These are phyloP conservation scores for Colletes gigas DNA, from an alignment of 1,140 invertebrate genomes.

Conservation along the genomic window DNA sequence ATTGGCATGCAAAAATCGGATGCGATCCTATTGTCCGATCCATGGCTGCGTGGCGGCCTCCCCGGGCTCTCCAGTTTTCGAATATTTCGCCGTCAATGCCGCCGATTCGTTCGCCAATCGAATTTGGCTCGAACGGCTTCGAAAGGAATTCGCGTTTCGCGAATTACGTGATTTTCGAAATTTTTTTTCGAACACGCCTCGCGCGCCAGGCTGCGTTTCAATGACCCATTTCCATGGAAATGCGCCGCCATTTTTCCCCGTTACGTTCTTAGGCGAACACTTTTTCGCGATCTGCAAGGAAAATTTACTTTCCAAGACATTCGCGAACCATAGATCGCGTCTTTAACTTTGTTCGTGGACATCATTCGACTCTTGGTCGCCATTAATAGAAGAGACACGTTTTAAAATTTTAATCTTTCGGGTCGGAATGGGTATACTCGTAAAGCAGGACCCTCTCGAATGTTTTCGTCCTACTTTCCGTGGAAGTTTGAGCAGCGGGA, in stretches of 20 bases:
- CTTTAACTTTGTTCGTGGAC: too few species aligned
- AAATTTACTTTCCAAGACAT: too few species aligned
- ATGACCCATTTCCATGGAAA: neutral
- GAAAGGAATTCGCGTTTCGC: conserved; percentile 25
- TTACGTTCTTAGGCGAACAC: too few species aligned
- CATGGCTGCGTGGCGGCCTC: conserved; percentile 47
- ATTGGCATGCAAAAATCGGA: conserved; percentile 81
- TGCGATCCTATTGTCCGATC: conserved; percentile 80
- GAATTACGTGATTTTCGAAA: conserved; percentile 15
- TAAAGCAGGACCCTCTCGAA: neutral
- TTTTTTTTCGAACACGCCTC: neutral
- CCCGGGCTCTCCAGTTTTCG: conserved; percentile 67
- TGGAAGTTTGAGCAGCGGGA: neutral
- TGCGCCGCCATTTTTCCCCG: neutral
- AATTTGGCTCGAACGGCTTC: conserved; percentile 39
- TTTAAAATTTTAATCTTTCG: too few species aligned
- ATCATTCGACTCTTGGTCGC: too few species aligned
- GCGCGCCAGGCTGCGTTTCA: conserved; percentile 1
- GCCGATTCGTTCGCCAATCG: conserved; percentile 57
- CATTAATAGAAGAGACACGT: too few species aligned
- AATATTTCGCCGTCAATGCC: conserved; percentile 69
- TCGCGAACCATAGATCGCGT: too few species aligned
- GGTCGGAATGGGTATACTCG: too few species aligned
- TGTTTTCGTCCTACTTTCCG: neutral
- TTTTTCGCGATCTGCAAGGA: too few species aligned